phyloP scores from a whole-genome alignment of 2,888 invertebrate species.

The Ischnus inquisitorius region DNA sequence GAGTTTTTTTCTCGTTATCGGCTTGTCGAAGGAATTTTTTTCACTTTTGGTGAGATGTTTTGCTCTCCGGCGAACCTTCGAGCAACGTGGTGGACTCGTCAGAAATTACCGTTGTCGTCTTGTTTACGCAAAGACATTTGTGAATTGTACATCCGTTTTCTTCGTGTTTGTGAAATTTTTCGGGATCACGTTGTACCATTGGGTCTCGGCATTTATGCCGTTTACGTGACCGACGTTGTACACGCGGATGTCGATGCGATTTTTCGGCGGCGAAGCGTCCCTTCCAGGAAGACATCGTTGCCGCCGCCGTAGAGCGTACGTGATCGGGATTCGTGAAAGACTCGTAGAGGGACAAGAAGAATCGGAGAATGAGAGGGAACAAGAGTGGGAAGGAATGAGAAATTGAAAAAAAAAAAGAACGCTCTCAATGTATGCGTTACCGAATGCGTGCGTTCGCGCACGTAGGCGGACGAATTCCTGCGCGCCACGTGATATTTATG shows the following conservation, averaged over 20 bases:
- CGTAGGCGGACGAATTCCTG: constrained; percentile 67
- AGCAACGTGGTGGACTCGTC: too few species aligned
- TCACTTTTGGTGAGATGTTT: too few species aligned
- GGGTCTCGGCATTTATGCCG: constrained; percentile 39
- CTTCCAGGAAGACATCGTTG: constrained; percentile 60
- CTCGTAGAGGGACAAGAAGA: constrained; percentile 39
- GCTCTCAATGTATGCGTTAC: constrained; percentile 59
- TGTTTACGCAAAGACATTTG: neutral
- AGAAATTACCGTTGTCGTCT: neutral
- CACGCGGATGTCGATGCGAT: constrained; percentile 31
- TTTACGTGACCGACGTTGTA: constrained; percentile 54
- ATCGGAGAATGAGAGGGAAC: neutral
- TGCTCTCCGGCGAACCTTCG: too few species aligned
- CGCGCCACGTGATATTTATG: constrained; percentile 66
- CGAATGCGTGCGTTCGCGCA: constrained; percentile 56
- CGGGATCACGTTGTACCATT: constrained; percentile 12
- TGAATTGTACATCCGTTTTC: constrained; percentile 20
- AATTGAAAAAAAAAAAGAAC: constrained; percentile 19
- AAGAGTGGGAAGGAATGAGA: constrained; percentile 12
- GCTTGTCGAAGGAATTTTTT: too few species aligned
- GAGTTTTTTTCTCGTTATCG: neutral
- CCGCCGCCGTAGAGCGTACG: constrained; percentile 62
- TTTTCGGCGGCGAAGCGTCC: constrained; percentile 44
- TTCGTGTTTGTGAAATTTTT: constrained; percentile 41
- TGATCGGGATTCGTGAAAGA: constrained; percentile 69